Percentiles rank a stretch among this genome's conserved stretches.
phyloP scores from a whole-genome alignment of 2,797 vertebrate species.

The Helicolenus hilgendorfi region DNA sequence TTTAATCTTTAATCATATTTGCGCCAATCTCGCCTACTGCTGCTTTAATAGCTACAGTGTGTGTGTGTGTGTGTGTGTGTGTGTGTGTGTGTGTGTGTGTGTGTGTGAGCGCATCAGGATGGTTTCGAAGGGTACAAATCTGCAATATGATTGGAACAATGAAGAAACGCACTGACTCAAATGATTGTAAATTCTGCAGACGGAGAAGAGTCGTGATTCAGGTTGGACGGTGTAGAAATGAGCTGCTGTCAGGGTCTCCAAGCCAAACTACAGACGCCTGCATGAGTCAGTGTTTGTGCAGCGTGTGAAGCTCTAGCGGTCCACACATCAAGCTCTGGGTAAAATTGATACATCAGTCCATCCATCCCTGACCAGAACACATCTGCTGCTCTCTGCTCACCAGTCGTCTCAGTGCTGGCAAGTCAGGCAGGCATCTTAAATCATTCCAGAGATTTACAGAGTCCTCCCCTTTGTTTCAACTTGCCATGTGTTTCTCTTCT shows the following conservation, averaged over 20 bases:
- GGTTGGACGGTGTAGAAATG: slow-evolving; percentile 16
- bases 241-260: not conserved
- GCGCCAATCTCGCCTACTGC: too few relatives aligned
- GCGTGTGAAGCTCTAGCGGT: slow-evolving; percentile 19
- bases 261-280: slow-evolving; percentile 26
- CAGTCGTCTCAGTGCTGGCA: slow-evolving; percentile 62
- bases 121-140: slow-evolving; percentile 27
- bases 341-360: slow-evolving; percentile 63
- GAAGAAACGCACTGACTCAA: slow-evolving; percentile 24
- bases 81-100: not conserved
- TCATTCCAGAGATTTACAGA: slow-evolving; percentile 70
- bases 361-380: slow-evolving; percentile 53
- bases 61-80: not conserved
- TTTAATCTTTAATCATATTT: too few relatives aligned
- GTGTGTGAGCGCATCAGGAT: not conserved
- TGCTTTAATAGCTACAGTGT: not conserved
- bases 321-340: slow-evolving; percentile 47
- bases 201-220: slow-evolving; percentile 21
- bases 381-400: slow-evolving; percentile 71
- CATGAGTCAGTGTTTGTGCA: slow-evolving; percentile 21
- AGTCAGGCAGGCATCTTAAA: slow-evolving; percentile 70
- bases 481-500: slow-evolving; percentile 78
- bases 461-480: slow-evolving; percentile 69
- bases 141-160: slow-evolving; percentile 18
- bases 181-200: slow-evolving; percentile 41